These are phyloP conservation scores for Arion vulgaris DNA, from an alignment of 1,140 invertebrate species.

Conservation along the genomic window DNA sequence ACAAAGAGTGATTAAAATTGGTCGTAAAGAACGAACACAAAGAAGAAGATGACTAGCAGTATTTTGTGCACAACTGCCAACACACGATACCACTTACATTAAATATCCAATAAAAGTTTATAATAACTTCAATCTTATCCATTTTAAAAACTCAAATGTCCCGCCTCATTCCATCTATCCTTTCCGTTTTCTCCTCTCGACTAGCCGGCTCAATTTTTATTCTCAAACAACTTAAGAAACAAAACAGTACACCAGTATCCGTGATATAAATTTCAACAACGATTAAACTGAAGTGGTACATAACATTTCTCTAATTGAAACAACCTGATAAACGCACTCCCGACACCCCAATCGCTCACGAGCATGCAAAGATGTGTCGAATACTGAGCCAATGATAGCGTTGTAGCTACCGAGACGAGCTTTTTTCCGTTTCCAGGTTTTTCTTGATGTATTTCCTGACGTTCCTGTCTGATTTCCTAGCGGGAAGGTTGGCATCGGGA, in stretches of 20 bases:
- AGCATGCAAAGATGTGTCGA: background rate
- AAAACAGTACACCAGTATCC: background rate
- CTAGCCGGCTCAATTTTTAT: background rate
- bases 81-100: no score
- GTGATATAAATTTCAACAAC: background rate
- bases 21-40: no score
- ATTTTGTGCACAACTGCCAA: no score
- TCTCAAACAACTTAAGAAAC: background rate
- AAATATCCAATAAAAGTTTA: no score
- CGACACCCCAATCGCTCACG: background rate
- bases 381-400: background rate
- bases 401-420: background rate
- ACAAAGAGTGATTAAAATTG: no score
- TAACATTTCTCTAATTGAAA: background rate
- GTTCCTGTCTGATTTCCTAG: background rate
- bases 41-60: no score
- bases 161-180: no score
- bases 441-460: background rate
- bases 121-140: no score
- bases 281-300: background rate
- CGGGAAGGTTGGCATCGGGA: background rate
- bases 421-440: background rate
- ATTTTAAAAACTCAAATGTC: no score
- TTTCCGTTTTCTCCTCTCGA: background rate
- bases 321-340: conserved; percentile 4